Base-by-base conservation (phyloP, 2,888 invertebrate genomes). In the Hanleya hanleyi region DNA sequence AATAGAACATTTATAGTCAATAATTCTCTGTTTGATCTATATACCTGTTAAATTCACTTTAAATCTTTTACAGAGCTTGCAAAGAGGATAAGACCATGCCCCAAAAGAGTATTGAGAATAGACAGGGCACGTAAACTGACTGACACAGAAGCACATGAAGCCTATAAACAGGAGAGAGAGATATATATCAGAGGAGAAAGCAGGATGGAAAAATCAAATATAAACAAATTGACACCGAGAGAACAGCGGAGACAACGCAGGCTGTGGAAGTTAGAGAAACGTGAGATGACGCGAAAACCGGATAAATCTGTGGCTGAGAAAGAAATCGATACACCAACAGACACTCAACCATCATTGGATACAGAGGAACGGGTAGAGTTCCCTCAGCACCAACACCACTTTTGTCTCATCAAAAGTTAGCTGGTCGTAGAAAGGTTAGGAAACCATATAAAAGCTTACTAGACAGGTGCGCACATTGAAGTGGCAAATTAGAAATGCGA, bases 381-480 rank as follows among this genome's bases (percentile, higher is more conserved):
- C 26, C 22, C 7, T 5, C n/a, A 36, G 37, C 9, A 6, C 65
- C 37, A 5, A 35, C 18, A 65, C 65, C 35, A 5, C 22, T 33
- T 9, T 50, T 18, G 29, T 66, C 66, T 18, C 66, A 70, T 26
- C 70, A 70, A 29, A 66, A 35, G 41, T 33, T 36, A 71, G 67
- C 61, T 26, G 71, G 67, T 18, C 38, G 38, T 7, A 71, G 33
- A 26, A 71, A 68, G 35, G 29, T 68, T 18, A 67, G 71, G 49
- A 71, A 37, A 68, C 57, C 9, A 68, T 71, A 6, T 9, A 71
- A 57, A 50, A 41, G 9, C 67, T 68, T 67, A 18, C 49, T 38
- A 67, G 37, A 15, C 33, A 71, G 38, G 57, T 71, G 18, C 12
- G 47, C 6, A 15, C 57, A 18, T 26, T 71, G 36, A 67, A 51